These are phyloP conservation scores for Hemicordylus capensis DNA, from an alignment of 2,113 vertebrate genomes.

Conservation along the genomic window DNA sequence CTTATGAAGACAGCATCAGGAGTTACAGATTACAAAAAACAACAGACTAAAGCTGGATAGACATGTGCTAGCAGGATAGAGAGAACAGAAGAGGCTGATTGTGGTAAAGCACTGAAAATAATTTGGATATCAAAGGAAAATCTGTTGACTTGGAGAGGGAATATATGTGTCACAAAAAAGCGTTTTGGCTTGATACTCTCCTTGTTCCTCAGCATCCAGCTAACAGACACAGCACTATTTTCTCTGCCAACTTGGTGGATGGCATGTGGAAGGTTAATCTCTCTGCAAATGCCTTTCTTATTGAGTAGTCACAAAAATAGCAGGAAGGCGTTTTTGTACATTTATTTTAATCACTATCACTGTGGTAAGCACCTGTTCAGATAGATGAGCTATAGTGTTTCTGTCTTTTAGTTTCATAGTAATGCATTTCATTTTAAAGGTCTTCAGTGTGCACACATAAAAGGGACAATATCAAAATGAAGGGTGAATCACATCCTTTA, in stretches of 20 bases:
- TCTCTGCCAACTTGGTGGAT: slow-evolving; percentile 24
- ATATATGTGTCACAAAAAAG: slow-evolving; percentile 12
- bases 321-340: neutral
- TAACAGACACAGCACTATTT: slow-evolving; percentile 13
- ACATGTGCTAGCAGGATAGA: slow-evolving; percentile 3
- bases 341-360: slow-evolving; percentile 20
- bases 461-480: neutral
- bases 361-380: slow-evolving; percentile 8
- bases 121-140: neutral
- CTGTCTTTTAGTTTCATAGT: slow-evolving; percentile 27
- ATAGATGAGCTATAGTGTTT: neutral
- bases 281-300: slow-evolving; percentile 31
- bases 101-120: neutral
- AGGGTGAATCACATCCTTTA: slow-evolving; percentile 14
- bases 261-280: slow-evolving; percentile 22
- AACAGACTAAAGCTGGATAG: slow-evolving; percentile 36
- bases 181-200: neutral
- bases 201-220: neutral
- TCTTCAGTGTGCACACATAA: neutral
- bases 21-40: slow-evolving; percentile 16
- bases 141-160: slow-evolving; percentile 1
- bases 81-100: neutral
- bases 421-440: rapidly evolving
- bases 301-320: slow-evolving; percentile 47
- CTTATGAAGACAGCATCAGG: slow-evolving; percentile 41